These are phyloP conservation scores for Pseudotriccus pelzelni DNA, from an alignment of 2,797 vertebrate genomes.

Conservation along the genomic window DNA sequence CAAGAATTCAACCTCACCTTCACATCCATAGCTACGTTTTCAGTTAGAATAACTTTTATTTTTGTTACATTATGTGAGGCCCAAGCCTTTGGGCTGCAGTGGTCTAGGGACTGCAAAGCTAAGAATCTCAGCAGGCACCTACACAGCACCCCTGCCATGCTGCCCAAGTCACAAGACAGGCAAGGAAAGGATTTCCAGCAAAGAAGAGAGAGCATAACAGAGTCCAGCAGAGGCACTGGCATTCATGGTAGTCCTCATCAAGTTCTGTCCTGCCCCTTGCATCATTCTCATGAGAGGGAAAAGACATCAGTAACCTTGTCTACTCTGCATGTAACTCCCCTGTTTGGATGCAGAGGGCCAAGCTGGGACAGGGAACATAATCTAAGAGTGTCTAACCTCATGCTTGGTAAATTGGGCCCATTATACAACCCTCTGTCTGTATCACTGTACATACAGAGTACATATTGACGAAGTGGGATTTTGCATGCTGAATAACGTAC, in stretches of 20 bases:
- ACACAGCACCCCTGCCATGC: background rate
- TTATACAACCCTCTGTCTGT: background rate
- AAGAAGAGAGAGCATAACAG: background rate
- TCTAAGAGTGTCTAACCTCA: background rate
- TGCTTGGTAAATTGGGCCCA: background rate
- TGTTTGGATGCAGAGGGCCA: background rate
- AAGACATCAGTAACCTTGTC: background rate
- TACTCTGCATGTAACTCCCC: background rate
- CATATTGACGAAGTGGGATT: background rate
- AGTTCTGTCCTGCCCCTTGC: background rate
- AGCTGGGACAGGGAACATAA: background rate
- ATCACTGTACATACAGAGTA: background rate
- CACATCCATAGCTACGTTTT: background rate
- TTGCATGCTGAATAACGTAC: background rate
- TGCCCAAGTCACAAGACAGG: background rate
- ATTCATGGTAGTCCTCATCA: background rate
- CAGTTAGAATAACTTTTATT: background rate
- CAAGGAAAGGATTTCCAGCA: background rate
- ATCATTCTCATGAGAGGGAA: background rate
- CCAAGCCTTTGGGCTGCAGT: background rate
- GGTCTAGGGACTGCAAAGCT: background rate
- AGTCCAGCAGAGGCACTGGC: background rate
- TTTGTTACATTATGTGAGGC: background rate
- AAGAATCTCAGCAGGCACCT: background rate
- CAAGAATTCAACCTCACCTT: background rate